Conservation (phyloP, 2,113 vertebrate genomes). For the Actinemys pallida region DNA sequence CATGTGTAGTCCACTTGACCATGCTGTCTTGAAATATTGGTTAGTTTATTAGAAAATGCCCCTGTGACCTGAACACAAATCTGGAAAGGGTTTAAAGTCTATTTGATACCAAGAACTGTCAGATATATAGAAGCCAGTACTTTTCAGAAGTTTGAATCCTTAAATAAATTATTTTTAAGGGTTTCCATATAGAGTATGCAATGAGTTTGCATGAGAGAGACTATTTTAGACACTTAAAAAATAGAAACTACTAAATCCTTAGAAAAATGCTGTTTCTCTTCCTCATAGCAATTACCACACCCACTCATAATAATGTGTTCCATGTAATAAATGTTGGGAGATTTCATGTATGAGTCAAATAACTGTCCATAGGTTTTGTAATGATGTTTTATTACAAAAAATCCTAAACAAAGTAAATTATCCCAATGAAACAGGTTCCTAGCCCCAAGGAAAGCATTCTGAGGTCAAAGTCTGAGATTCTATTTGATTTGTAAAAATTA, state of each 20-base stretch:
- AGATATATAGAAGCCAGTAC: background rate
- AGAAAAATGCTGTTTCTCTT: background rate
- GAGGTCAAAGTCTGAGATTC: accelerated
- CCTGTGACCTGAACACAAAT: background rate
- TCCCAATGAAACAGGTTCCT: accelerated
- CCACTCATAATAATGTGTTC: background rate
- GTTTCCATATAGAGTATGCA: background rate
- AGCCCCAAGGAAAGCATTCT: accelerated
- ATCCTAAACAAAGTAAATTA: background rate
- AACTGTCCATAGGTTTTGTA: background rate
- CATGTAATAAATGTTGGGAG: background rate
- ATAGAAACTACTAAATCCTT: background rate
- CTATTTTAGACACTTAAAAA: background rate
- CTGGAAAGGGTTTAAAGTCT: background rate
- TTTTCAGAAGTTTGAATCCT: background rate
- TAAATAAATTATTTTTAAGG: background rate
- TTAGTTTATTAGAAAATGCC: background rate
- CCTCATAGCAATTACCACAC: background rate
- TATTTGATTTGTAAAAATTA: accelerated
- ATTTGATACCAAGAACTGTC: background rate
- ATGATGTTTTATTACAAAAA: background rate
- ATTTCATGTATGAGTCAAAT: background rate
- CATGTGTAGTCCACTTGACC: background rate
- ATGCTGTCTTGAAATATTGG: background rate
- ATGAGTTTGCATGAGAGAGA: background rate